These are phyloP conservation scores for Athalia circularis DNA, from an alignment of 2,888 invertebrate genomes.

Conservation along the genomic window DNA sequence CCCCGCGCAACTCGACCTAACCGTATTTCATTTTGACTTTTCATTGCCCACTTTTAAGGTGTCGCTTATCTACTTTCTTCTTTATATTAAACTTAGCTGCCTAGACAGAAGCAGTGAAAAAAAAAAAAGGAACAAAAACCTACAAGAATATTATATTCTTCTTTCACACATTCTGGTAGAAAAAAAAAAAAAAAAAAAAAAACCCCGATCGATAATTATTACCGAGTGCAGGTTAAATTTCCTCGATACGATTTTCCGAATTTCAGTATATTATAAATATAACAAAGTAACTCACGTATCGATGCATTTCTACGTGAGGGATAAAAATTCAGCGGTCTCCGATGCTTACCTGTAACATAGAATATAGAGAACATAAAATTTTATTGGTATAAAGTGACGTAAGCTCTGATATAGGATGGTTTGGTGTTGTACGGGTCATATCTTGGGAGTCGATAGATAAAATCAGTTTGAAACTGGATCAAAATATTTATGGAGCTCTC, in stretches of 20 bases:
- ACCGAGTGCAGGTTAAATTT: not conserved
- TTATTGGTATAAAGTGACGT: conserved; percentile 17
- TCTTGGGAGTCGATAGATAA: conserved; percentile 22
- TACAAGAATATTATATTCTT: not conserved
- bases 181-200: not conserved
- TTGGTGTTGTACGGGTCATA: not conserved
- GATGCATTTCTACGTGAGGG: not conserved
- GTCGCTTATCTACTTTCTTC: conserved; percentile 29
- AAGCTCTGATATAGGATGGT: not conserved
- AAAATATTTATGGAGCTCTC: conserved; percentile 38
- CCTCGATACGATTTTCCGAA: no score
- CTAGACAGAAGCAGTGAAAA: not conserved
- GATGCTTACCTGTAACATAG: conserved; percentile 32
- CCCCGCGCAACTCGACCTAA: not conserved
- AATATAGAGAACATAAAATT: not conserved
- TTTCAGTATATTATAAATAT: not conserved
- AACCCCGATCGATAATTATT: not conserved
- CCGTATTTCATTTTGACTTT: conserved; percentile 39
- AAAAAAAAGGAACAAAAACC: not conserved
- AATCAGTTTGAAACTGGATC: conserved; percentile 29
- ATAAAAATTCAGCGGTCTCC: not conserved
- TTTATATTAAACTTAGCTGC: conserved; percentile 31
- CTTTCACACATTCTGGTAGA: no score
- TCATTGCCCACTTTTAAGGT: conserved; percentile 32
- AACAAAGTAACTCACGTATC: conserved; percentile 3